Percentiles rank a stretch among this genome's conserved stretches.
Conservation (phyloP, 2,888 invertebrate genomes). For the Ormyrus labotus region DNA sequence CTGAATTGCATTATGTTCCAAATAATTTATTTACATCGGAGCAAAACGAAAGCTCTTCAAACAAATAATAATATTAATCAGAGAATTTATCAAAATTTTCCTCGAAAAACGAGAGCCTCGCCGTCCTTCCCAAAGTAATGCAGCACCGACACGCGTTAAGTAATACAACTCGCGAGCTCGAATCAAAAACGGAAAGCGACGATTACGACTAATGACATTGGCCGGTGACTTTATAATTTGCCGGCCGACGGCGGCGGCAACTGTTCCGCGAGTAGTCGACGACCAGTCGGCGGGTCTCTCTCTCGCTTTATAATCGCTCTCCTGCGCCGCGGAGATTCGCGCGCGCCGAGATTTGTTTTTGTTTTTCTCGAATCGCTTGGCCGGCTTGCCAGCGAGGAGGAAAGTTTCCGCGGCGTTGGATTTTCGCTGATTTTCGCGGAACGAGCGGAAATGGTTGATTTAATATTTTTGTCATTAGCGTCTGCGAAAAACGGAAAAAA, state of each 20-base stretch:
- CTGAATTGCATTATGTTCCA: no score
- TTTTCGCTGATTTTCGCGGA: no score
- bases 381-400: not conserved
- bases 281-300: not conserved
- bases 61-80: no score
- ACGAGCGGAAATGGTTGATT: no score
- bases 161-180: not conserved
- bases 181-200: constrained; percentile 27
- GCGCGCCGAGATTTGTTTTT: not conserved
- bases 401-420: not conserved
- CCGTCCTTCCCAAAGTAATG: no score
- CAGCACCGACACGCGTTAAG: no score
- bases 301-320: not conserved
- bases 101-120: no score
- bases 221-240: constrained; percentile 38
- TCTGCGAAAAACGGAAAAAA: no score
- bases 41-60: no score
- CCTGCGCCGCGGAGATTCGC: not conserved
- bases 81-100: no score
- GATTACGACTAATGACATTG: constrained; percentile 44
- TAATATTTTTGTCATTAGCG: no score
- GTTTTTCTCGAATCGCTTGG: not conserved
- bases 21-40: no score
- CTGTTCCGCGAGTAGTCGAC: not conserved
- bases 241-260: not conserved